These are phyloP conservation scores for Melanotaenia duboulayi DNA, from an alignment of 2,113 vertebrate genomes.

Conservation along the genomic window DNA sequence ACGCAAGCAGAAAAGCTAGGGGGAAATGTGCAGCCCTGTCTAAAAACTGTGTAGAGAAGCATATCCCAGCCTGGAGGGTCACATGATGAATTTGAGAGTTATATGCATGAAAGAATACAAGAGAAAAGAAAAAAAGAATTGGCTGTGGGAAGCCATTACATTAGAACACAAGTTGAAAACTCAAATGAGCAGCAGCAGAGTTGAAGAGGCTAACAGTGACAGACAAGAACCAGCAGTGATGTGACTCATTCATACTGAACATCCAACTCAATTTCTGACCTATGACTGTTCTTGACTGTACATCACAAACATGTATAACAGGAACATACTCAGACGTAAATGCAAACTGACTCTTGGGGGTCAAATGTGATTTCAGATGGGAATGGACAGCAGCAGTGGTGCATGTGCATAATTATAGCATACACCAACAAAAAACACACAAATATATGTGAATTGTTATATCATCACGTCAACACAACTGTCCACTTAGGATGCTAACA, in stretches of 20 bases:
- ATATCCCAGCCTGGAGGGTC: background rate
- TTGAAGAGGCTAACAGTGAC: slow-evolving; percentile 25
- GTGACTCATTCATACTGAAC: slow-evolving; percentile 50
- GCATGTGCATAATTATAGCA: slow-evolving; percentile 22
- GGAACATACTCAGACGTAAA: slow-evolving; percentile 10
- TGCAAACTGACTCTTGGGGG: slow-evolving; percentile 14
- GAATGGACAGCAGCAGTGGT: slow-evolving; percentile 20
- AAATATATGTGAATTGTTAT: slow-evolving; percentile 18
- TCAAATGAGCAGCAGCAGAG: background rate
- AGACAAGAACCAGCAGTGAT: slow-evolving; percentile 45
- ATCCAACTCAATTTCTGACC: slow-evolving; percentile 19
- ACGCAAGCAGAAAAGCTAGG: too few species aligned
- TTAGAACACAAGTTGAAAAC: background rate
- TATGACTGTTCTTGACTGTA: slow-evolving; percentile 36
- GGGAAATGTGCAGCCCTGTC: too few species aligned
- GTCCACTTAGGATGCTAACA: slow-evolving; percentile 13
- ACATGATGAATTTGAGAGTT: background rate
- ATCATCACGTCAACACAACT: slow-evolving; percentile 19
- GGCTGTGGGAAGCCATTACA: background rate
- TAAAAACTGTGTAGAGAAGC: background rate
- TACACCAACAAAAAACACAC: slow-evolving; percentile 5
- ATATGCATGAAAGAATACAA: background rate
- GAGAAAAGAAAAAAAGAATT: background rate
- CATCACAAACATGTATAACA: slow-evolving; percentile 25
- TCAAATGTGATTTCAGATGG: slow-evolving; percentile 20